Percentiles rank a stretch among this genome's conserved stretches.
Conservation (phyloP, 2,888 invertebrate genomes). For the Mycogona germanica region DNA sequence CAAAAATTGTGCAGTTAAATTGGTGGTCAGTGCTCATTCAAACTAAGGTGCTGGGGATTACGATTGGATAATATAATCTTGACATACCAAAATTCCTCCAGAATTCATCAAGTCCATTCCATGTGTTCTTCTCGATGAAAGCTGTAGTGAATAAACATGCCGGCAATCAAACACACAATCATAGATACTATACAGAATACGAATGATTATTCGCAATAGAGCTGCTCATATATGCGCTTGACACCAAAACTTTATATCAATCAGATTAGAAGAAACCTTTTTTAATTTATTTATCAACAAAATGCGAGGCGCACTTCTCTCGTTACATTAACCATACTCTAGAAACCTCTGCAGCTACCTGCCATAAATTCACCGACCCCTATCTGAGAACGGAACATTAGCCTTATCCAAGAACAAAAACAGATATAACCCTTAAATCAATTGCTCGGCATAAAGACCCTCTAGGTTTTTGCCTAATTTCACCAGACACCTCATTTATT, state of each 20-base stretch:
- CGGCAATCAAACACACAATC: not conserved
- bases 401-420: not conserved
- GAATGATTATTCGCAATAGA: too few relatives aligned
- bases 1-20: not conserved
- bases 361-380: too few relatives aligned
- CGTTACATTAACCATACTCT: too few relatives aligned
- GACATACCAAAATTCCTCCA: slow-evolving; percentile 45
- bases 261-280: too few relatives aligned
- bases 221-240: too few relatives aligned
- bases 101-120: slow-evolving; percentile 75
- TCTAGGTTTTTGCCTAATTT: too few relatives aligned
- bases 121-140: slow-evolving; percentile 82
- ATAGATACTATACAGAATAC: slow-evolving; percentile 1
- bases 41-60: not conserved
- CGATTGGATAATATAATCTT: not conserved
- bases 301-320: not conserved
- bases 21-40: not conserved
- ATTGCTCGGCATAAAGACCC: too few relatives aligned
- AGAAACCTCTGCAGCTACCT: too few relatives aligned
- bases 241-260: too few relatives aligned
- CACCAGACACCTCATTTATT: too few relatives aligned
- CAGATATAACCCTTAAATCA: too few relatives aligned
- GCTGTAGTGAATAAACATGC: slow-evolving; percentile 38
- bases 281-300: not conserved
- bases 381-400: not conserved